These are phyloP conservation scores for Allobates femoralis DNA, from an alignment of 2,797 vertebrate species.

Conservation along the genomic window DNA sequence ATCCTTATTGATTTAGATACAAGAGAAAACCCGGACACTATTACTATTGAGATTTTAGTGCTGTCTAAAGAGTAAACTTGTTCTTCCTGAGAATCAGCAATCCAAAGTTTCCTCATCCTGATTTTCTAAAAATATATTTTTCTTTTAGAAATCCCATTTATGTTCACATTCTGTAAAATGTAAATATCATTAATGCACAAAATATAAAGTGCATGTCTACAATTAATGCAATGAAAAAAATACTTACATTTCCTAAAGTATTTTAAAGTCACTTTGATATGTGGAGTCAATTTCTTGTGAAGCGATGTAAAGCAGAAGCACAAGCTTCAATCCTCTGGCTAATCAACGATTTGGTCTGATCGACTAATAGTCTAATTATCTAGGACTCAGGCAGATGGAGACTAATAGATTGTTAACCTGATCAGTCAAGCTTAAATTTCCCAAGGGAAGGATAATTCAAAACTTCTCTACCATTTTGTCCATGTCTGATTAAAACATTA, in stretches of 20 bases:
- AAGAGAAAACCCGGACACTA: too few relatives aligned
- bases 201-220: neutral
- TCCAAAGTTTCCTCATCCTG: too few relatives aligned
- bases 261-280: conserved; percentile 18
- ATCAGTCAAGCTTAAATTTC: conserved; percentile 64
- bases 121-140: too few relatives aligned
- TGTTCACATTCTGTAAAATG: neutral
- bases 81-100: too few relatives aligned
- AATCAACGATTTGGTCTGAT: conserved; percentile 52
- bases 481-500: conserved; percentile 35
- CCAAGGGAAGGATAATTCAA: conserved; percentile 51
- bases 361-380: conserved; percentile 61
- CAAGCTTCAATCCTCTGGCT: conserved; percentile 39
- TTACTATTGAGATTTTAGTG: too few relatives aligned
- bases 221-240: neutral
- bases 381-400: conserved; percentile 50
- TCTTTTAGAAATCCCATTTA: neutral
- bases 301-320: conserved; percentile 38
- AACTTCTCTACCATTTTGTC: conserved; percentile 43
- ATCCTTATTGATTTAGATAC: too few relatives aligned
- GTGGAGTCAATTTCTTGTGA: conserved; percentile 37
- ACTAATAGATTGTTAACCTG: conserved; percentile 61
- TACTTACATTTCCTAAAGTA: conserved; percentile 2
- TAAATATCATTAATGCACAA: neutral
- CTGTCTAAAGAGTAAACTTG: too few relatives aligned